A percentile compares a stretch with the other conserved stretches of the same genome.
These are phyloP conservation scores for Tenodera sinensis DNA, from an alignment of 2,888 invertebrate species.

Conservation along the genomic window DNA sequence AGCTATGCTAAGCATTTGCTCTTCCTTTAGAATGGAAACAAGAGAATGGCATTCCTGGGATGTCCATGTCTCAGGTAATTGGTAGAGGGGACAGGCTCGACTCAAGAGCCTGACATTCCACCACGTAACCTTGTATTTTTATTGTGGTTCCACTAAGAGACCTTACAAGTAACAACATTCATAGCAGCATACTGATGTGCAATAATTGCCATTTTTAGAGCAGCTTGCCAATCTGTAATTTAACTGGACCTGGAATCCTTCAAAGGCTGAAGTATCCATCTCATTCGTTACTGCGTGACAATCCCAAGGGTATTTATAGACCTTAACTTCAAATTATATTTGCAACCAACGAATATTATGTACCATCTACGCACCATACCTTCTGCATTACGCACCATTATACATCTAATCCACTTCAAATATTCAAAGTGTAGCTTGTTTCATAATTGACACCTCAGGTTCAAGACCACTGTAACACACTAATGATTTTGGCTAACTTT, in stretches of 20 bases:
- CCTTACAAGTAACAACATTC: neutral
- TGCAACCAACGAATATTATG: too few relatives aligned
- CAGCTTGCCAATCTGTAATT: neutral
- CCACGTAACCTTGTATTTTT: neutral
- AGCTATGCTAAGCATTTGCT: neutral
- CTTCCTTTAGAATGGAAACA: neutral
- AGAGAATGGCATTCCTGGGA: neutral
- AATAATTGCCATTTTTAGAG: neutral
- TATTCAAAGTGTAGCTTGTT: too few relatives aligned
- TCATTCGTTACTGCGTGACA: too few relatives aligned
- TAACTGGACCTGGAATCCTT: neutral
- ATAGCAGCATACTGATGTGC: neutral
- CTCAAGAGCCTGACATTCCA: neutral
- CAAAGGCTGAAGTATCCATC: neutral
- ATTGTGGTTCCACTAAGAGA: neutral
- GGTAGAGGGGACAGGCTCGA: neutral
- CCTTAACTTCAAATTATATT: too few relatives aligned
- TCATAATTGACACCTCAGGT: too few relatives aligned
- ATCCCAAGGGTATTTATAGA: too few relatives aligned
- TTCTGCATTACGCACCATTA: too few relatives aligned
- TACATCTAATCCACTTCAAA: too few relatives aligned
- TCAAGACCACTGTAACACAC: too few relatives aligned
- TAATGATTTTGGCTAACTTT: too few relatives aligned
- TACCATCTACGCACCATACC: too few relatives aligned
- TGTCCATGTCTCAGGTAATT: neutral